These are phyloP conservation scores for Agapornis canus DNA, from an alignment of 2,797 vertebrate species.

Conservation along the genomic window DNA sequence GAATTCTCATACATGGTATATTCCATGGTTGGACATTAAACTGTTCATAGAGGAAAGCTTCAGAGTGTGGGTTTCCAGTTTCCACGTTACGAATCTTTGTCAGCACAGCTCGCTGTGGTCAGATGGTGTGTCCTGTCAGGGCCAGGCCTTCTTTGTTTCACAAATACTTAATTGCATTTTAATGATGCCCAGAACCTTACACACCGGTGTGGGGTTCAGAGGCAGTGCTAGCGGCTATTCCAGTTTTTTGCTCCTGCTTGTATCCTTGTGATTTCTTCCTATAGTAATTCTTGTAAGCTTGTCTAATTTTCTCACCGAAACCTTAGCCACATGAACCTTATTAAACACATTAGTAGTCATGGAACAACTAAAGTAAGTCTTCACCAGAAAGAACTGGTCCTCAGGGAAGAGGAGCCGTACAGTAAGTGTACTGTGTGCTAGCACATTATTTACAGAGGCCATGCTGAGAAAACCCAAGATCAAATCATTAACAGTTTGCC, in stretches of 20 bases:
- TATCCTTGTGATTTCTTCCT: not conserved
- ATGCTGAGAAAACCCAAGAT: not conserved
- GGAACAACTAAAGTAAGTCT: slow-evolving; percentile 29
- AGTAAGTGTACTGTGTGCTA: not conserved
- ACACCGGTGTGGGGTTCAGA: not conserved
- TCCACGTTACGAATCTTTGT: slow-evolving; percentile 57
- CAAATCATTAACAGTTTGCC: slow-evolving; percentile 20
- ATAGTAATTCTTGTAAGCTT: not conserved
- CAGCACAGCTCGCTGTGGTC: slow-evolving; percentile 51
- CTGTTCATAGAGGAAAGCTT: slow-evolving; percentile 32
- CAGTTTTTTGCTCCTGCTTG: not conserved
- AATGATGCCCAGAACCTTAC: not conserved
- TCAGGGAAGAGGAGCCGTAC: not conserved
- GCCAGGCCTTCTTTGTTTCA: not conserved
- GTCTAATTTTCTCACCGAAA: not conserved
- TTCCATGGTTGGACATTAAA: not conserved
- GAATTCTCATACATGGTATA: slow-evolving; percentile 10
- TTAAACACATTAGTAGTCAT: slow-evolving; percentile 43
- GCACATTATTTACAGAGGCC: slow-evolving; percentile 22
- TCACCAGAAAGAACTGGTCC: slow-evolving; percentile 5
- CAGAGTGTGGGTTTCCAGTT: slow-evolving; percentile 34
- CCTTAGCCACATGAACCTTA: slow-evolving; percentile 6
- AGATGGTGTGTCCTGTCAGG: slow-evolving; percentile 27
- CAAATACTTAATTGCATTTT: slow-evolving; percentile 36
- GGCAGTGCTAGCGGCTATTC: not conserved